Base-by-base conservation (phyloP, 2,797 vertebrate genomes). In the Rhinichthys osculus region DNA sequence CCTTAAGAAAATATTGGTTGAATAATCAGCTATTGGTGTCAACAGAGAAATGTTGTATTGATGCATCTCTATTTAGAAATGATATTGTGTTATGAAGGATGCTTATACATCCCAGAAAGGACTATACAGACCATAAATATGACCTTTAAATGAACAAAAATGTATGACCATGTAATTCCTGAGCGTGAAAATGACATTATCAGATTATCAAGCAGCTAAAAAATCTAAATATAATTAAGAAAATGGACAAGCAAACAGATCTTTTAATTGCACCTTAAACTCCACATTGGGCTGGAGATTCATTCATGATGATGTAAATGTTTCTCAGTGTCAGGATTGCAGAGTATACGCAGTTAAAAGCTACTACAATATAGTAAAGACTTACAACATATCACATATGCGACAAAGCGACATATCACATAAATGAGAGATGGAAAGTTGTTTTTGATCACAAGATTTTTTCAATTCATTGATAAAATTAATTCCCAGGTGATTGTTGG, bases 81-180 rank as follows among this genome's bases (percentile, higher is more conserved):
- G 1, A 72, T 27, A 72, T 9, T 72, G 14, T 27, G 23, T 44
- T 72, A 72, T 76, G 59, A 83, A 59, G 76, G 11, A 33, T 27
- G 9, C 13, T 76, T 14, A 35, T 23, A 35, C 23, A 42, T 59
- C 17, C 73, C 19, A 62, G 11, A 6, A 44, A 64, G 33, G 11
- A 70, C 71, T 27, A 59, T 73, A 82, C 27, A n/a, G 4, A 44
- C 8, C 69, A 38, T 72, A 16, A 72, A 82, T 59, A 69, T 81
- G 4, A 71, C 35, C 67, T 54, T 21, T 80, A 33, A 78, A 78
- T 40, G 3, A 17, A 4, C 4, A 50, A 9, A 59, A 44, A 62
- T 17, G n/a, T 62, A 52, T 30, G 33, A 50, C 44, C 11, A 33
- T 69, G 21, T 23, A 57, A 66, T 66, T 38, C 19, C 4, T 23